Percentiles rank a stretch among this genome's conserved stretches.
Conservation (phyloP, 2,113 vertebrate genomes). For the Pygathrix nemaeus region DNA sequence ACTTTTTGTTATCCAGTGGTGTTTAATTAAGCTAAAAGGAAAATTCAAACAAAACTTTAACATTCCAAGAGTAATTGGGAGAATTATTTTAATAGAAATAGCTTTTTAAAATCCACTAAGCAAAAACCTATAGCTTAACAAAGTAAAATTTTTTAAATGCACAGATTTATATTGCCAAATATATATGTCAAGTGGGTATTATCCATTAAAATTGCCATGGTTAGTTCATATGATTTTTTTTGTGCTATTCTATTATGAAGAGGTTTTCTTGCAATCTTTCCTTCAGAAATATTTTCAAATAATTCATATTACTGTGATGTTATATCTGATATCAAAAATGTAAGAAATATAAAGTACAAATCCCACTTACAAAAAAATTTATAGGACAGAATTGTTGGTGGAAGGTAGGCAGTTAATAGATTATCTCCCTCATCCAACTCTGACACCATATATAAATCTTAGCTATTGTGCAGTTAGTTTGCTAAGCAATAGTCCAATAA, state of each 20-base stretch:
- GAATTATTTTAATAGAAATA: background rate
- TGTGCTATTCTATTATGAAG: background rate
- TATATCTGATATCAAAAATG: background rate
- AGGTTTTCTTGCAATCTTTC: background rate
- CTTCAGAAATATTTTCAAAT: background rate
- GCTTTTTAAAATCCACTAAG: background rate
- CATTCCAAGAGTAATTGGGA: background rate
- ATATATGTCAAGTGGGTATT: background rate
- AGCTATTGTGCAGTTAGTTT: background rate
- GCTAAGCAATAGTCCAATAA: background rate
- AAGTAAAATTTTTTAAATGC: background rate
- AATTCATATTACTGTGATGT: background rate
- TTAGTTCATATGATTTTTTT: background rate
- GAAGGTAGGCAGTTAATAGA: background rate
- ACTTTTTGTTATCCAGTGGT: background rate
- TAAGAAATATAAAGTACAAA: background rate
- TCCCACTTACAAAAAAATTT: background rate
- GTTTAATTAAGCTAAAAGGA: background rate
- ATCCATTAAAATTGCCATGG: background rate
- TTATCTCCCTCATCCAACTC: background rate
- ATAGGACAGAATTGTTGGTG: background rate
- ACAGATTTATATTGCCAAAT: background rate
- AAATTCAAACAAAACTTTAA: slow-evolving; percentile 9
- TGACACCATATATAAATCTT: background rate
- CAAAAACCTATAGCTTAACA: background rate